Base-by-base conservation (phyloP, 2,888 invertebrate genomes). In the Choreutis nemorana region DNA sequence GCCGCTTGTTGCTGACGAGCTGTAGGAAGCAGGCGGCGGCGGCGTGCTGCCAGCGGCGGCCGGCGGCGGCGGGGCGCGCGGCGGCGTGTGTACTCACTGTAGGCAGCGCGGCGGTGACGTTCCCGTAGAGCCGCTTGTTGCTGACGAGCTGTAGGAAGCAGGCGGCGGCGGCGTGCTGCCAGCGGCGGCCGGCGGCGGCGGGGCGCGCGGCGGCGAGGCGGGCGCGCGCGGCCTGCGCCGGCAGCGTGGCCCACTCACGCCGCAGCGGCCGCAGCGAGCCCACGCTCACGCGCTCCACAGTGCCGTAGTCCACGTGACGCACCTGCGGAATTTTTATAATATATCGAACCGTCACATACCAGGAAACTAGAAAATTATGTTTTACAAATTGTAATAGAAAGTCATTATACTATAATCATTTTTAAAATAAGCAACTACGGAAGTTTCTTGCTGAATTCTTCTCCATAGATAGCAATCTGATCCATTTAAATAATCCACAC, bases 271-370 rank as follows among this genome's bases (percentile, higher is more conserved):
- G 48, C 50, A 75, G 64, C 37, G 3, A 14, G 4, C n/a, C 0
- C 39, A 22, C 45, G 2, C 14, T 0, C 42, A 62, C 65, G 31
- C 48, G 45, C 34, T 65, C 64, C 50, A 82, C 73, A 24, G 83
- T 83, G 48, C 82, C 84, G 60, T 81, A 83, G 67, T 84, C 84
- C 40, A 83, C 61, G 59, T 79, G 82, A 21, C 79, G 78, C 44
- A 83, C 78, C 81, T 82, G 50, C 35, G 40, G 13, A 45, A n/a
- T n/a, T n/a, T n/a, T n/a, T n/a, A n/a, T n/a, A n/a, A n/a, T n/a
- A n/a, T n/a, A n/a, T n/a, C n/a, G n/a, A n/a, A n/a, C n/a, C n/a
- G n/a, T n/a, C n/a, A n/a, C n/a, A n/a, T n/a, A n/a, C n/a, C n/a
- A n/a, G n/a, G n/a, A n/a, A n/a, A n/a, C n/a, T n/a, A n/a, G n/a